Evolutionary conservation across 2,888 invertebrate genomes (phyloP).

Genomic region (Hybos culiciformis): DNA sequence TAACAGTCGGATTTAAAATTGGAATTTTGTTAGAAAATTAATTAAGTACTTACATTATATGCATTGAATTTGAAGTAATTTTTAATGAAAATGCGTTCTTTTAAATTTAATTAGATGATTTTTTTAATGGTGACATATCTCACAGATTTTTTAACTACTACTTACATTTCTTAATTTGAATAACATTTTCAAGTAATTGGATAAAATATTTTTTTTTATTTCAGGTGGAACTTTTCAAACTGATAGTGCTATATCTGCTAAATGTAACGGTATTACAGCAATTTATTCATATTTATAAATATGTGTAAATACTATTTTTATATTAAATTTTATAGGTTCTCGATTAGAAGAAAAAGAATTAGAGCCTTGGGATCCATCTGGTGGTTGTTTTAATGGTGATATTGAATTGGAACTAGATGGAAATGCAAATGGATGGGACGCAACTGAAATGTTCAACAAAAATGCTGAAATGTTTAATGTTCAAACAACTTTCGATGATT

Average conservation of each 20-base stretch:
- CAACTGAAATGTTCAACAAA: conserved; percentile 89
- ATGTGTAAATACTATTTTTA: neutral
- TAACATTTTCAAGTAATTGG: no score
- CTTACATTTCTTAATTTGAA: no score
- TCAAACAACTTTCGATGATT: conserved; percentile 82
- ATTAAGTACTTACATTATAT: no score
- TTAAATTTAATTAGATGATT: no score
- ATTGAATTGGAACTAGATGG: conserved; percentile 57
- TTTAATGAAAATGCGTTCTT: no score
- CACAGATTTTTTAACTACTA: no score
- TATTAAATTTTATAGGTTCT: conserved; percentile 21
- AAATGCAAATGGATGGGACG: conserved; percentile 89
- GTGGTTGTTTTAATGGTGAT: conserved; percentile 39
- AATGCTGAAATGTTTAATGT: conserved; percentile 89
- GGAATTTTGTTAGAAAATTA: no score
- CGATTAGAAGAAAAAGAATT: conserved; percentile 48
- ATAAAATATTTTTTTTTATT: no score
- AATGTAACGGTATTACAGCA: conserved; percentile 57
- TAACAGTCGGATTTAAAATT: no score
- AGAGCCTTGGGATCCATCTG: conserved; percentile 75
- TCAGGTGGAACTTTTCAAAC: conserved; percentile 81
- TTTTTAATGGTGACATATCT: no score
- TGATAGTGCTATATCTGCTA: conserved; percentile 70
- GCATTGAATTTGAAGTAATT: no score
- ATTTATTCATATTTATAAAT: neutral